Base-by-base conservation (phyloP, 2,888 invertebrate species). In the Coremacera marginata region DNA sequence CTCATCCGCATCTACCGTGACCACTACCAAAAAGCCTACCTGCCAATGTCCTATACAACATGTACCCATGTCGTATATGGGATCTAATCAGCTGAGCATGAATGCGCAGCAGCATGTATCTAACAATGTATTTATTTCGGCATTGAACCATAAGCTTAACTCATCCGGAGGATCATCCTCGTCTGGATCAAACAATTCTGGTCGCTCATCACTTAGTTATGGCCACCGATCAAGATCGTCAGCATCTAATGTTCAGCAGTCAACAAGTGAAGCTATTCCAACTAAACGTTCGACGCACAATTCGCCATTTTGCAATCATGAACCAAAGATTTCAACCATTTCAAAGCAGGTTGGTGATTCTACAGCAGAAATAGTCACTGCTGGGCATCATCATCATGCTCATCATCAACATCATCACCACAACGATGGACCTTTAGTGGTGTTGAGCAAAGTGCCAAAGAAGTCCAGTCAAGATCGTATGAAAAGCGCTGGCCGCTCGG, bases 31-130 rank as follows among this genome's bases (percentile, higher is more conserved):
- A 80, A 90, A 89, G 71, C 88, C 90, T 49, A 88, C 88, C 78
- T 90, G 90, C 80, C 90, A 90, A 82, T 90, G 90, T 78, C 90
- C 90, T 34, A 86, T 90, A 55, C 90, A 89, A 72, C 90, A 89
- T 81, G 89, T 89, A 27, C 90, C 90, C 75, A 90, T 90, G 89
- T 88, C 89, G 14, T 90, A 90, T 77, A 90, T 90, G 89, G 89
- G 88, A 37, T 85, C 89, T 55, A 88, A 86, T 77, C 87, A 87
- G 78, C 81, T 87, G 9, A 86, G 84, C 80, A 82, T 82, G 73
- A 86, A 83, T 73, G 84, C 85, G 27, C 81, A 76, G 65, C 70
- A 82, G 70, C 82, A 82, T 68, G 83, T 81, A 31, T 80, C 82
- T 73, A 86, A 83, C 72, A 85, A 83, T 80, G 83, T 84, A 49